Percentiles rank a stretch among this genome's conserved stretches.
phyloP scores from a whole-genome alignment of 2,113 vertebrate species.

The Rhea americana region DNA sequence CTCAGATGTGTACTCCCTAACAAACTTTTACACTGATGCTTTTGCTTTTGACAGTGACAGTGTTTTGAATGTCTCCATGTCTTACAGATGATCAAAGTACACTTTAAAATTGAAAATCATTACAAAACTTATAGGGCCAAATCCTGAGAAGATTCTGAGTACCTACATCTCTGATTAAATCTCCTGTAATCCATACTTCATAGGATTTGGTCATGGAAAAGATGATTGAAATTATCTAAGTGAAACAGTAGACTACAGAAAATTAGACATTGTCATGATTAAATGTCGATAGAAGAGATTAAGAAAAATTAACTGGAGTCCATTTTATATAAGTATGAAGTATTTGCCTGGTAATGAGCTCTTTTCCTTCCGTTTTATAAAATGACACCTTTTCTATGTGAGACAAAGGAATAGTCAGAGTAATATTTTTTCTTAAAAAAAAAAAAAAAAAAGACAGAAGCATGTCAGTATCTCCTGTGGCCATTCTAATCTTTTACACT shows the following conservation, averaged over 20 bases:
- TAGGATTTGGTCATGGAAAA: neutral
- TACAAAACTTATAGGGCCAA: neutral
- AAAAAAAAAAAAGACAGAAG: neutral
- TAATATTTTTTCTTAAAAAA: too few species aligned
- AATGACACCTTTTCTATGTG: neutral
- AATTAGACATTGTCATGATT: neutral
- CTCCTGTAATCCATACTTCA: neutral
- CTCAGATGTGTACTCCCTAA: neutral
- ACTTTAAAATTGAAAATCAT: neutral
- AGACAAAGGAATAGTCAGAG: neutral
- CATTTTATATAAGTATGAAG: neutral
- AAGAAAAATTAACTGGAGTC: neutral
- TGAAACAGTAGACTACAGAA: neutral
- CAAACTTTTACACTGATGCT: neutral
- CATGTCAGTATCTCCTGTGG: neutral
- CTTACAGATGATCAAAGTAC: neutral
- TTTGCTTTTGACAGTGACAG: neutral
- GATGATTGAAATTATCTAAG: neutral
- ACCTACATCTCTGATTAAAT: neutral
- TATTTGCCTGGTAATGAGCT: neutral
- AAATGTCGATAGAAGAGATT: neutral
- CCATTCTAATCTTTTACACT: neutral
- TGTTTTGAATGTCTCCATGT: neutral
- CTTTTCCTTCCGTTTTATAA: conserved; percentile 1
- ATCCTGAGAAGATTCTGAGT: neutral